phyloP scores from a whole-genome alignment of 2,797 vertebrate genomes.

The Cirrhinus mrigala region DNA sequence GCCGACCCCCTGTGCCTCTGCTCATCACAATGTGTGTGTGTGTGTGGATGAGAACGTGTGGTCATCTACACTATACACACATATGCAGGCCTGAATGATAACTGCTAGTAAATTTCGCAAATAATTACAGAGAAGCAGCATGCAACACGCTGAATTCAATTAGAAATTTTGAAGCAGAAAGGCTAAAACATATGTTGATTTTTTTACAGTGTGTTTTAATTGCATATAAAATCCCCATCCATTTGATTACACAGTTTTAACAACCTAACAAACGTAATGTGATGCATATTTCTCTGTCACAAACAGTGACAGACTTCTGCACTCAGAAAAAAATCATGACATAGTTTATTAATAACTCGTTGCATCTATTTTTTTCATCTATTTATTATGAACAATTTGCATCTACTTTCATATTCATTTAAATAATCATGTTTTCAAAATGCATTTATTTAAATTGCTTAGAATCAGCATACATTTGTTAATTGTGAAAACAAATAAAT shows the following conservation, averaged over 20 bases:
- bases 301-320: too few species aligned
- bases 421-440: too few species aligned
- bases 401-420: neutral
- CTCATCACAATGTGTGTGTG: conserved; percentile 11
- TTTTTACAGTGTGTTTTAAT: too few species aligned
- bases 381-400: neutral
- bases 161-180: neutral
- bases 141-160: neutral
- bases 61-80: neutral
- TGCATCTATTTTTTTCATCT: neutral
- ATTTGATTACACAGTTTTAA: too few species aligned
- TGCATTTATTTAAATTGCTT: too few species aligned
- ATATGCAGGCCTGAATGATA: neutral
- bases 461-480: too few species aligned
- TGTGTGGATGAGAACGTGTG: neutral
- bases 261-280: neutral
- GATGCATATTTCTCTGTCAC: neutral
- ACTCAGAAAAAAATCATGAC: neutral
- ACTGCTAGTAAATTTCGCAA: neutral
- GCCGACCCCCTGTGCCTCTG: neutral
- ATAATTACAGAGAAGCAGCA: neutral
- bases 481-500: too few species aligned
- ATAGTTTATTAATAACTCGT: neutral
- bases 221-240: too few species aligned
- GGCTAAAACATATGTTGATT: too few species aligned